A percentile compares a stretch with the other conserved stretches of the same genome.
phyloP scores from a whole-genome alignment of 2,797 vertebrate species.

The Karalla daura region DNA sequence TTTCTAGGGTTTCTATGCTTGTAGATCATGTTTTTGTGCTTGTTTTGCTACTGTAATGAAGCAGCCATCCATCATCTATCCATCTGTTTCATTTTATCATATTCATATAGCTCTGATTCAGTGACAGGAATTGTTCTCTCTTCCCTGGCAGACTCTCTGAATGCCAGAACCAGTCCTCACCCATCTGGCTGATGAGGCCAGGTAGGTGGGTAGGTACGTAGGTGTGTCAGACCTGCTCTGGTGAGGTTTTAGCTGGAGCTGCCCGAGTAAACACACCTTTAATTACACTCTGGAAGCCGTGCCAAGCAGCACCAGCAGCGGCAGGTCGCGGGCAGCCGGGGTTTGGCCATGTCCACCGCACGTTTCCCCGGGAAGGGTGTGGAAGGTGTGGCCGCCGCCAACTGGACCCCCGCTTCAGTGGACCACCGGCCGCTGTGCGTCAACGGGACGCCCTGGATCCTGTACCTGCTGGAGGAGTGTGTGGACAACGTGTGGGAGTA shows the following conservation, averaged over 20 bases:
- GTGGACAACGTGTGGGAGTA: slow-evolving; percentile 82
- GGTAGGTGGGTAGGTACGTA: no score
- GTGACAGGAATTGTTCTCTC: background rate
- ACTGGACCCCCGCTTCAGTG: slow-evolving; percentile 46
- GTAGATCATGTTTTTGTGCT: no score
- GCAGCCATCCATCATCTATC: no score
- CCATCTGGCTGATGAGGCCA: slow-evolving; percentile 3
- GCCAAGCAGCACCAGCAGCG: background rate
- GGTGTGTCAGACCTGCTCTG: background rate
- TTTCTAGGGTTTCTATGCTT: no score
- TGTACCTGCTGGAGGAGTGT: slow-evolving; percentile 81
- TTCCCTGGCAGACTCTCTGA: slow-evolving; percentile 11
- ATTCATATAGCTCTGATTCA: no score
- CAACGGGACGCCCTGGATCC: slow-evolving; percentile 80
- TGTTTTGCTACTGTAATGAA: no score
- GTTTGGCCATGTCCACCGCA: slow-evolving; percentile 59
- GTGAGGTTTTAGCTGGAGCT: background rate
- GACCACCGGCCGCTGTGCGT: slow-evolving; percentile 66
- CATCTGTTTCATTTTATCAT: no score
- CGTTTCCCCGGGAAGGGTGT: slow-evolving; percentile 60
- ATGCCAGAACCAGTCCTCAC: slow-evolving; percentile 5
- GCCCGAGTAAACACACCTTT: background rate
- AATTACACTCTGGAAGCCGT: background rate
- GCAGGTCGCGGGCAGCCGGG: background rate
- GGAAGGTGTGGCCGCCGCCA: slow-evolving; percentile 51